phyloP scores from a whole-genome alignment of 2,797 vertebrate genomes.

The Acipenser oxyrinchus region DNA sequence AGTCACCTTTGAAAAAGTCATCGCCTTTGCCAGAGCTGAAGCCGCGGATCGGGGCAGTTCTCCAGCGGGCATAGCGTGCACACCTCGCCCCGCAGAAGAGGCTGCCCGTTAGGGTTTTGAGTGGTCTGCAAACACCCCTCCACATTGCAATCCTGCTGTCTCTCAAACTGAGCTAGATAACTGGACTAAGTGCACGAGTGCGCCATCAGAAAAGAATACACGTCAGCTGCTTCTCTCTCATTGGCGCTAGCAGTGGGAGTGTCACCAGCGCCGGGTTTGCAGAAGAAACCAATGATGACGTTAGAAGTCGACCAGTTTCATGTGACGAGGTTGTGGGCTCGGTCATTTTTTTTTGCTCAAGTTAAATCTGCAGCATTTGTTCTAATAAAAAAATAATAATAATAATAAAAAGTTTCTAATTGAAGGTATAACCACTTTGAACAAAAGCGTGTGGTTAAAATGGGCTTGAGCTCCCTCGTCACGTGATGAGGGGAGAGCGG shows the following conservation, averaged over 20 bases:
- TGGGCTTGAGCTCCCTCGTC: not conserved
- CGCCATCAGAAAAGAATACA: no score
- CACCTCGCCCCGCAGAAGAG: not conserved
- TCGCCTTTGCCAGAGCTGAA: constrained; percentile 36
- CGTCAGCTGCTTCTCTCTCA: not conserved
- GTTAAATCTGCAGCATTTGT: no score
- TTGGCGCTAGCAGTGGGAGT: not conserved
- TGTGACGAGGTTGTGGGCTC: not conserved
- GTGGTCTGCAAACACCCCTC: not conserved
- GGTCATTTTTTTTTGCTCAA: not conserved
- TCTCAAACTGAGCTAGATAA: no score
- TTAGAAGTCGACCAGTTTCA: not conserved
- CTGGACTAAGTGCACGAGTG: no score
- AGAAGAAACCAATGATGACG: not conserved
- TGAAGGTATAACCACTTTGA: no score
- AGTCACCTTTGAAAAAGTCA: constrained; percentile 53
- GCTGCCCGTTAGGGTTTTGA: not conserved
- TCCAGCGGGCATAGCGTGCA: not conserved
- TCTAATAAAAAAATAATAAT: no score
- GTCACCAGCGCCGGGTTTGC: not conserved
- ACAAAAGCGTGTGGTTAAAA: no score
- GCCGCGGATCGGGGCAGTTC: constrained; percentile 2
- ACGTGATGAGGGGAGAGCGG: not conserved
- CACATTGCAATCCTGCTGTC: not conserved
- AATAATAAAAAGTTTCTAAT: no score